Percentiles rank a stretch among this genome's conserved stretches.
phyloP scores from a whole-genome alignment of 2,888 invertebrate genomes.

The Crioceris asparagi region DNA sequence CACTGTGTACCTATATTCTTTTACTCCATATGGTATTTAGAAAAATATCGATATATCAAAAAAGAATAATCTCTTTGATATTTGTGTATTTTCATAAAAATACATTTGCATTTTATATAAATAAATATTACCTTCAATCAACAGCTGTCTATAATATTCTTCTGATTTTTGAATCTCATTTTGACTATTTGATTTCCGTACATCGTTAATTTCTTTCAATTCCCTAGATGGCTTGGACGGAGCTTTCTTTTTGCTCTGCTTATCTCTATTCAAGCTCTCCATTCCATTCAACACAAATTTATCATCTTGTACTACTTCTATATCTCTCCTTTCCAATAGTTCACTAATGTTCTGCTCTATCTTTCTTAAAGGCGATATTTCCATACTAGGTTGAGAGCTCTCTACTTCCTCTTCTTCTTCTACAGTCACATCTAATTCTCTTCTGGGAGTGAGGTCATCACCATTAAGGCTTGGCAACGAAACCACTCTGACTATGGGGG shows the following conservation, averaged over 20 bases:
- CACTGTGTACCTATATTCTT: too few relatives aligned
- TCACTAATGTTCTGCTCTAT: conserved; percentile 65
- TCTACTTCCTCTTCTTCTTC: conserved; percentile 64
- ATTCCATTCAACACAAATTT: conserved; percentile 36
- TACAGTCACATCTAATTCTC: conserved; percentile 57
- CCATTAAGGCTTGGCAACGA: conserved; percentile 54
- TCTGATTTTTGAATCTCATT: conserved; percentile 46
- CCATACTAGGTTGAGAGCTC: conserved; percentile 49
- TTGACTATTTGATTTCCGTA: conserved; percentile 52
- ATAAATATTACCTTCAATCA: conserved; percentile 38
- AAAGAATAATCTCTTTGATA: too few relatives aligned
- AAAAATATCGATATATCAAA: too few relatives aligned
- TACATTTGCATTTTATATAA: too few relatives aligned
- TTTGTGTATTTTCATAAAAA: too few relatives aligned
- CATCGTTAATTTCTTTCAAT: conserved; percentile 41
- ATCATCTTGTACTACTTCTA: conserved; percentile 32
- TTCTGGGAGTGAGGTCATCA: conserved; percentile 49
- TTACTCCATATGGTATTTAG: too few relatives aligned
- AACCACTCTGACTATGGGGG: conserved; percentile 58
- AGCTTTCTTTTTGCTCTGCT: conserved; percentile 35
- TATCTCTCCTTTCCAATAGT: conserved; percentile 43
- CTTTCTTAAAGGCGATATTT: conserved; percentile 57
- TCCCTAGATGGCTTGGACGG: conserved; percentile 28
- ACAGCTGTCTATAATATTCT: conserved; percentile 34
- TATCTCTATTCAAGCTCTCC: conserved; percentile 38